Evolutionary conservation across 2,888 invertebrate species (phyloP).

Genomic region (Periphyllus acericola): DNA sequence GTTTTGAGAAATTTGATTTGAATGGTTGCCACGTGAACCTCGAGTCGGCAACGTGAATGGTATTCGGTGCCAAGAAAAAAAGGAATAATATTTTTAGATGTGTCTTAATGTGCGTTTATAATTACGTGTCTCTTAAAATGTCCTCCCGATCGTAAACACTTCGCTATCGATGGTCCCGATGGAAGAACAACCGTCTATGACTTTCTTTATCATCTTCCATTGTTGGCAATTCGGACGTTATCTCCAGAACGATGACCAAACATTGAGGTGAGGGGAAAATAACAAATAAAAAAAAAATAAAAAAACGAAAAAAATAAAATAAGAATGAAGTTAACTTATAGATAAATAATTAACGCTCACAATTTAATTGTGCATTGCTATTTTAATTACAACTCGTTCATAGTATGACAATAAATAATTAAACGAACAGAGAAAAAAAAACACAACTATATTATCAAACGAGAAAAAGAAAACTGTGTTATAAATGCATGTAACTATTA

Average conservation of each 20-base stretch:
- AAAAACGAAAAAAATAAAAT: constrained; percentile 1
- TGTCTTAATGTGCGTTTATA: constrained; percentile 43
- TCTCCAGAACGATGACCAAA: not conserved
- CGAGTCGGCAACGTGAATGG: constrained; percentile 26
- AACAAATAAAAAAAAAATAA: not conserved
- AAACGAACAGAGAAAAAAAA: not conserved
- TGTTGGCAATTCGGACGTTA: not conserved
- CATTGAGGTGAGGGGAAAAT: constrained; percentile 6
- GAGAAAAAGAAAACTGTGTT: constrained; percentile 11
- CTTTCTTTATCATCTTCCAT: constrained; percentile 57
- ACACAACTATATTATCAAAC: not conserved
- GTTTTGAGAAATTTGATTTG: constrained; percentile 51
- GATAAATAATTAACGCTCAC: constrained; percentile 13
- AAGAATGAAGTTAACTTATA: not conserved
- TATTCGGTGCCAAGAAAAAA: constrained; percentile 47
- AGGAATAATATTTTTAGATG: constrained; percentile 55
- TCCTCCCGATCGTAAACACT: constrained; percentile 50
- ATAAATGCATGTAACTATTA: constrained; percentile 42
- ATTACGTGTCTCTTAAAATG: constrained; percentile 59
- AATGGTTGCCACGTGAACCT: constrained; percentile 57
- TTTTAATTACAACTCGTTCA: constrained; percentile 8
- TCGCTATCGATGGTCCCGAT: constrained; percentile 56
- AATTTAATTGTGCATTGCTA: constrained; percentile 23
- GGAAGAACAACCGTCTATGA: constrained; percentile 46
- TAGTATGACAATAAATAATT: not conserved